phyloP scores from a whole-genome alignment of 2,113 vertebrate species.

The Rattus norvegicus region DNA sequence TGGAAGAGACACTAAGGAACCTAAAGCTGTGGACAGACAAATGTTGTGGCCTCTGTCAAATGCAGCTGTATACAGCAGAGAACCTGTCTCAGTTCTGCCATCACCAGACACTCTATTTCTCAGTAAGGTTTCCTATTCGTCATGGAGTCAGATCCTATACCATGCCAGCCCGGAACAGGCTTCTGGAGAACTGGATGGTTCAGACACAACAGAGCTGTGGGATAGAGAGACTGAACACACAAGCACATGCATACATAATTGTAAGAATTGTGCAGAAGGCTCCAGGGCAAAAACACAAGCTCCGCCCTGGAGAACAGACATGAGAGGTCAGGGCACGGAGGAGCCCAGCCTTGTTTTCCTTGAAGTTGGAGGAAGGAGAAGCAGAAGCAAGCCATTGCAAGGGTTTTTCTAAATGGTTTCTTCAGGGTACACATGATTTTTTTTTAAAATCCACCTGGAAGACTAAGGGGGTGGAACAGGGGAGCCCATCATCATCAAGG shows the following conservation, averaged over 20 bases:
- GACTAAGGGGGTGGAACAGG: not conserved
- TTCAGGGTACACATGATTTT: not conserved
- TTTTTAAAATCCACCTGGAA: not conserved
- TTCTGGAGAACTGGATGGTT: not conserved
- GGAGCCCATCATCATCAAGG: not conserved
- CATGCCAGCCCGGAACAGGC: not conserved
- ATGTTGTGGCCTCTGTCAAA: fast-evolving
- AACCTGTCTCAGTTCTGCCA: not conserved
- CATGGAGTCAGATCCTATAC: not conserved
- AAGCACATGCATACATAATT: fast-evolving
- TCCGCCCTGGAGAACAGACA: fast-evolving
- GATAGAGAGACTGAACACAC: not conserved
- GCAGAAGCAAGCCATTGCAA: no score
- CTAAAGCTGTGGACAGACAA: not conserved
- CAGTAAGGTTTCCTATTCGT: fast-evolving
- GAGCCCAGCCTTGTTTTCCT: not conserved
- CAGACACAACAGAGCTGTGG: not conserved
- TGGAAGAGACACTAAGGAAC: not conserved
- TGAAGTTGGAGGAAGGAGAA: not conserved
- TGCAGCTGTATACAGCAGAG: not conserved
- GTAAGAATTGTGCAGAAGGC: fast-evolving
- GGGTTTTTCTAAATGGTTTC: fast-evolving
- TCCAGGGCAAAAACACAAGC: not conserved
- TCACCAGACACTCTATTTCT: not conserved
- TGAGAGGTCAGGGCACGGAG: not conserved